phyloP scores from a whole-genome alignment of 1,140 invertebrate species.

The Rhysida immarginata region DNA sequence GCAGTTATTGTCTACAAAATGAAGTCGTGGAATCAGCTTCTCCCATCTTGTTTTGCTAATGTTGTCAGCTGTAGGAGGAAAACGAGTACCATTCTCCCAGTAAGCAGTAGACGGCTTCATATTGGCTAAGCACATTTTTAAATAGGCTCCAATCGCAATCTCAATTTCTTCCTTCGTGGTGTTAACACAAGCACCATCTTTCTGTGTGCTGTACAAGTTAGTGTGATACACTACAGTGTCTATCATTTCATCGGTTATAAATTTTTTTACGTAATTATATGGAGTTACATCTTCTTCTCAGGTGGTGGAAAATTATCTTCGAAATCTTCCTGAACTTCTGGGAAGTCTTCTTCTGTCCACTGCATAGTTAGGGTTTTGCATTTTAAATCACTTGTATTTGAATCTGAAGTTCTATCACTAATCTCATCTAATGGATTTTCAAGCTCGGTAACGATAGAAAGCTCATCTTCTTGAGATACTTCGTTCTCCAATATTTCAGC shows the following conservation, averaged over 20 bases:
- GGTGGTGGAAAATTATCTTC: too few species aligned
- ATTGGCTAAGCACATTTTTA: neutral
- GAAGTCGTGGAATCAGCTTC: neutral
- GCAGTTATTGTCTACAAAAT: neutral
- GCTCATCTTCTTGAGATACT: too few species aligned
- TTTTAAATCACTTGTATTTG: too few species aligned
- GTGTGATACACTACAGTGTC: neutral
- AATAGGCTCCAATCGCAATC: neutral
- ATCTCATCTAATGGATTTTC: too few species aligned
- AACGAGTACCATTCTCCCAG: neutral
- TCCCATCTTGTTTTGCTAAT: neutral
- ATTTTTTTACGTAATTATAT: neutral
- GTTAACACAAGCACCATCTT: neutral
- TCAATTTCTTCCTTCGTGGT: neutral
- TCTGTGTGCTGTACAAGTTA: neutral
- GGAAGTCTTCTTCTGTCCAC: too few species aligned
- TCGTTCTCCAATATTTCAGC: too few species aligned
- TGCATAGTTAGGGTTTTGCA: too few species aligned
- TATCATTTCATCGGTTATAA: neutral
- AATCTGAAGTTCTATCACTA: too few species aligned
- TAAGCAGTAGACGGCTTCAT: neutral
- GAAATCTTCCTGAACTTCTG: too few species aligned
- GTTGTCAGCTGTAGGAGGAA: neutral
- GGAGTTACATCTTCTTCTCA: neutral
- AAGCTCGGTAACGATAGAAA: too few species aligned